These are phyloP conservation scores for Palaemon carinicauda DNA, from an alignment of 1,140 invertebrate species.

Conservation along the genomic window DNA sequence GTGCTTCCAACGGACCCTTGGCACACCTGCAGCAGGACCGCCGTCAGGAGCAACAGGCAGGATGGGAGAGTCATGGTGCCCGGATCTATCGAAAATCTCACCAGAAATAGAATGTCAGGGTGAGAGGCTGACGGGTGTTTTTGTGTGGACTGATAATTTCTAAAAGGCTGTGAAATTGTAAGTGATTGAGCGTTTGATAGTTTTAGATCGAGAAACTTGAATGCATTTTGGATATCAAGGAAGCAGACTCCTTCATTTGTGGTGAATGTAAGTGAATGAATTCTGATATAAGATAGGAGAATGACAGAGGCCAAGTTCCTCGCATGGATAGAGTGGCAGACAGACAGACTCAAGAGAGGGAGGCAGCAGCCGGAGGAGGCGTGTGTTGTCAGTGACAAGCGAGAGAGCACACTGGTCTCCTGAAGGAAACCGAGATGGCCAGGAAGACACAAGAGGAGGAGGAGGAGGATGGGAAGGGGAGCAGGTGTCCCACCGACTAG, in stretches of 20 bases:
- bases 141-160: too few species aligned
- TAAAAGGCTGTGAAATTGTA: too few species aligned
- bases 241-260: not conserved
- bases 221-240: too few species aligned
- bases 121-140: too few species aligned
- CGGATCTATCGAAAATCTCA: too few species aligned
- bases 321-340: not conserved
- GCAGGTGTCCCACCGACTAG: not conserved
- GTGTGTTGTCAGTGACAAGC: too few species aligned
- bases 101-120: too few species aligned
- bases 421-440: too few species aligned
- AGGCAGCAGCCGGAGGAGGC: not conserved
- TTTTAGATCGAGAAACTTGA: too few species aligned
- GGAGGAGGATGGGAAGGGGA: not conserved
- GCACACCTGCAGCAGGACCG: not conserved
- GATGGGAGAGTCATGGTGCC: not conserved
- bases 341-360: not conserved
- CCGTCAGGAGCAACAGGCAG: not conserved
- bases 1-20: not conserved
- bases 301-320: not conserved
- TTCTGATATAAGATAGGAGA: not conserved
- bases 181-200: too few species aligned
- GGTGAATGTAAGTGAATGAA: not conserved
- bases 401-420: too few species aligned
- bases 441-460: too few species aligned